Base-by-base conservation (phyloP, 2,888 invertebrate genomes). In the Dynastes tityus region DNA sequence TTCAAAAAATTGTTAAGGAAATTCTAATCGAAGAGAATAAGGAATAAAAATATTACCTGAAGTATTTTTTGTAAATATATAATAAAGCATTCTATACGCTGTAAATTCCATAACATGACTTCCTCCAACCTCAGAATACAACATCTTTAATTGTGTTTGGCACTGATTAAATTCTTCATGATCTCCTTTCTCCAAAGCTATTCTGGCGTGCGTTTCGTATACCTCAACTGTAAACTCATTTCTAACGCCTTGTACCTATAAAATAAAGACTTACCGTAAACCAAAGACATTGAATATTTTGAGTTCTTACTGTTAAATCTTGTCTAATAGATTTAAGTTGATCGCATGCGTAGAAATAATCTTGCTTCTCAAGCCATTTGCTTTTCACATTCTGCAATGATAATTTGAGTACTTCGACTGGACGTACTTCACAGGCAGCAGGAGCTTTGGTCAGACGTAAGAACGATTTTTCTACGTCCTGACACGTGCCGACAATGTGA, bases 141-240 rank as follows among this genome's bases (percentile, higher is more conserved):
- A 91, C 92, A 97, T 95, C 91, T 97, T 97, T 76, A 99, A 91
- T 90, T 99, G 99, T 13, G 98, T 98, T 90, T 99, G 99, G 88
- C 99, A 99, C 89, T 99, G 99, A 91, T 99, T 99, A 88, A 99
- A 99, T 88, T 99, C 99, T 87, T 98, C 98, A 88, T 98, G 98
- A 88, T 99, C 99, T 75, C 97, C 97, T 90, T 96, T 98, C 89
- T 99, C 99, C 88, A 99, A 91, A 71, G 99, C 98, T 86, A 99
- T 97, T 77, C 98, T 92, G 3, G 98, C 99, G 90, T 99, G 99
- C 2, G 98, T 98, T 91, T 99, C 99, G 90, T 99, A 99, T 11
- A 99, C 99, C 87, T 96, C 93, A n/a, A 99, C 95, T 76, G 99
- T 98, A 87, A 99, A 98, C 82, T 92, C 92, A 90, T 98, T 96